These are phyloP conservation scores for Eunapius fragilis DNA, from an alignment of 37 sponge, comb jelly and placozoan genomes.

Conservation along the genomic window DNA sequence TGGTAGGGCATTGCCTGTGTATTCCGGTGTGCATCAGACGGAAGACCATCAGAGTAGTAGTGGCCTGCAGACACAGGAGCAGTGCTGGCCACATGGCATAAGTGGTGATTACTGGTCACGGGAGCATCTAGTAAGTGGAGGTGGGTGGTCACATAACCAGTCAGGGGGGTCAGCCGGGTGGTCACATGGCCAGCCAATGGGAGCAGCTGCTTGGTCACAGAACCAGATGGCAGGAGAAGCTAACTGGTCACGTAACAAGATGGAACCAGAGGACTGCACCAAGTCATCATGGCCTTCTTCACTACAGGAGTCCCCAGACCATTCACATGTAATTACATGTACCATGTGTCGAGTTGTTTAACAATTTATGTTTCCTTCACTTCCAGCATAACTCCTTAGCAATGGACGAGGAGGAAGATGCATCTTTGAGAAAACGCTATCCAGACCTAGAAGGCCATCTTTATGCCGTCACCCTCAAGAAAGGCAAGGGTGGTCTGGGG, in stretches of 20 bases:
- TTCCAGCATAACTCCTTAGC: conserved; percentile 67
- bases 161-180: not conserved
- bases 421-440: conserved; percentile 37
- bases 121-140: not conserved
- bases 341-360: no score
- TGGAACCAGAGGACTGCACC: not conserved
- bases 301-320: not conserved
- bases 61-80: conserved; percentile 7
- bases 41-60: not conserved
- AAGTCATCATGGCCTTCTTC: not conserved
- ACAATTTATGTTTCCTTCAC: no score
- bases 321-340: not conserved
- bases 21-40: not conserved
- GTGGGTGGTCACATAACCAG: not conserved
- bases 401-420: conserved; percentile 56
- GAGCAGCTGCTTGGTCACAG: not conserved
- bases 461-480: conserved; percentile 61
- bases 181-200: conserved; percentile 9
- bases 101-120: not conserved
- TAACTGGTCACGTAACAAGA: not conserved
- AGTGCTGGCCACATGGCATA: not conserved
- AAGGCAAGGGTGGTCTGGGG: conserved; percentile 52
- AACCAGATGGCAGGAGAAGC: not conserved
- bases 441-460: conserved; percentile 70
- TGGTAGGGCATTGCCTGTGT: not conserved